Conservation (phyloP, 2,888 invertebrate genomes). For the Vannuccia rotundouncinata region DNA sequence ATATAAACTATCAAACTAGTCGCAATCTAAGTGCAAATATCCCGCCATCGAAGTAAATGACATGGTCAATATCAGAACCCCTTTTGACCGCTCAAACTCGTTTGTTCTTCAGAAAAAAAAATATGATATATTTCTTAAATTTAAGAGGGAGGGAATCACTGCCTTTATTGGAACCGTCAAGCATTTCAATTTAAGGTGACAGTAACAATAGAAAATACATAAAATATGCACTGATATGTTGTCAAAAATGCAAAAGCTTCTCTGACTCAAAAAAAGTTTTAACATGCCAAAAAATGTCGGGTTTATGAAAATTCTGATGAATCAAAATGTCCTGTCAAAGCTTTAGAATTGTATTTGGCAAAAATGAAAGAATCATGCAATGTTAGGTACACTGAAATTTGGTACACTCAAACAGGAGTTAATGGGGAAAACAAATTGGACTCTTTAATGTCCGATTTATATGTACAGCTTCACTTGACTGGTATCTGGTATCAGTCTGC, state of each 20-base stretch:
- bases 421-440: not conserved
- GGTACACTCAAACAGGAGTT: not conserved
- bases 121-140: too few species aligned
- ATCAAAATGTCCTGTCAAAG: not conserved
- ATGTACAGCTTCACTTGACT: not conserved
- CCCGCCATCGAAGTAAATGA: not conserved
- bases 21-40: not conserved
- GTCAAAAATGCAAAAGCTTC: too few species aligned
- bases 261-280: too few species aligned
- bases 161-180: too few species aligned
- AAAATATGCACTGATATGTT: too few species aligned
- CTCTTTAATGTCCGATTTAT: slow-evolving; percentile 13
- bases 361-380: not conserved
- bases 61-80: not conserved
- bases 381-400: not conserved
- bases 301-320: not conserved
- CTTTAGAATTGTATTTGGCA: not conserved
- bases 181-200: too few species aligned
- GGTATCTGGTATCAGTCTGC: too few species aligned
- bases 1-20: not conserved
- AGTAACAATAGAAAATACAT: too few species aligned
- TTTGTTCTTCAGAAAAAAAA: not conserved
- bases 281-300: too few species aligned
- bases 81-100: not conserved
- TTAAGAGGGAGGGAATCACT: too few species aligned